phyloP scores from a whole-genome alignment of 2,888 invertebrate genomes.

The Tetropium fuscum region DNA sequence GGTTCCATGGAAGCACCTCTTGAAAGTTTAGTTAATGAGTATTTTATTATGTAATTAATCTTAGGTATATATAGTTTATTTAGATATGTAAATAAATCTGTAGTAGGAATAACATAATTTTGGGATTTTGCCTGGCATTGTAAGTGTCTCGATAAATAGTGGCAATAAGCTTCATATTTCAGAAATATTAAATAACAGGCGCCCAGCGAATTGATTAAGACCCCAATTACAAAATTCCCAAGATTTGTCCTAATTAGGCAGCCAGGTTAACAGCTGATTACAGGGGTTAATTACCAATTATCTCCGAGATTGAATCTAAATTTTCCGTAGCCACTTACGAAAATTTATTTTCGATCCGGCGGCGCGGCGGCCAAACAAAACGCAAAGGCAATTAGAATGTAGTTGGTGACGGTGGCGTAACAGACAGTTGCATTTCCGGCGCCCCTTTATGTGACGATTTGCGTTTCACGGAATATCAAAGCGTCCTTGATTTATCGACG shows the following conservation, averaged over 20 bases:
- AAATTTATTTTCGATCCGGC: slow-evolving; percentile 22
- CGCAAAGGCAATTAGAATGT: slow-evolving; percentile 11
- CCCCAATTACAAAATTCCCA: slow-evolving; percentile 41
- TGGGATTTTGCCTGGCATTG: no score
- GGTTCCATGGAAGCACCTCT: no score
- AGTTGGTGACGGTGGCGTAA: slow-evolving; percentile 13
- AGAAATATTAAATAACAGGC: no score
- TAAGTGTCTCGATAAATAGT: no score
- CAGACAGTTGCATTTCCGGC: slow-evolving; percentile 22
- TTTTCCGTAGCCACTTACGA: slow-evolving; percentile 29
- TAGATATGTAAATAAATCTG: no score
- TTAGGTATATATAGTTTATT: no score
- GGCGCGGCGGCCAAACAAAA: slow-evolving; percentile 2
- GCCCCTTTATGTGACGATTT: slow-evolving; percentile 1
- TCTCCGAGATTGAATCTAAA: slow-evolving; percentile 40
- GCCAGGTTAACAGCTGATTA: slow-evolving; percentile 55
- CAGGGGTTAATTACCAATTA: slow-evolving; percentile 50
- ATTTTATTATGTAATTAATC: no score
- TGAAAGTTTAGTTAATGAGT: no score
- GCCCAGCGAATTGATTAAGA: slow-evolving; percentile 34
- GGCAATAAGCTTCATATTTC: no score
- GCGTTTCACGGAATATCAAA: slow-evolving; percentile 15
- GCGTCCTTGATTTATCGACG: slow-evolving; percentile 19
- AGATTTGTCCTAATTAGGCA: slow-evolving; percentile 53
- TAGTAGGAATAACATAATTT: no score